phyloP scores from a whole-genome alignment of 2,888 invertebrate genomes.

The Yponomeuta sedellus region DNA sequence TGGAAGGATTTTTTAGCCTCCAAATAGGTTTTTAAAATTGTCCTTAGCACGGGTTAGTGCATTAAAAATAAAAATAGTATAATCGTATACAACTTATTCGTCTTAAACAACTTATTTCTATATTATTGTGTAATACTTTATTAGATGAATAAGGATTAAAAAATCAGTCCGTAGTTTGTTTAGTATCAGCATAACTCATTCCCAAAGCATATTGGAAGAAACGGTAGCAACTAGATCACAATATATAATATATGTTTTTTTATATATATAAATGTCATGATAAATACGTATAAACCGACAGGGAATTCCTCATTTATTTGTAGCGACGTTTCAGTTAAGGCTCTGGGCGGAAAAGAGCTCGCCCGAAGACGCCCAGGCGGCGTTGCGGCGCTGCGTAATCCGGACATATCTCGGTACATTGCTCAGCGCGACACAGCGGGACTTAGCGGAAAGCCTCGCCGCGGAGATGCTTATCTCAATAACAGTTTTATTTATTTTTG shows the following conservation, averaged over 20 bases:
- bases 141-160: too few species aligned
- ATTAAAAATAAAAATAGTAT: too few species aligned
- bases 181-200: too few species aligned
- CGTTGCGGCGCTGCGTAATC: conserved; percentile 59
- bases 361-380: conserved; percentile 35
- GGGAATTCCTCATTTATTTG: conserved; percentile 17
- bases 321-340: conserved; percentile 17
- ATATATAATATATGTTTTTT: not conserved
- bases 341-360: conserved; percentile 39
- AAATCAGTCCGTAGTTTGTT: too few species aligned
- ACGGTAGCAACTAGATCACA: too few species aligned
- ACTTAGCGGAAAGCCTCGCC: conserved; percentile 71
- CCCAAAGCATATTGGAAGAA: too few species aligned
- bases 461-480: conserved; percentile 75
- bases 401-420: conserved; percentile 72
- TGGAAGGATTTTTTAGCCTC: too few species aligned
- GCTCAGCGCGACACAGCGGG: conserved; percentile 72
- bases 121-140: too few species aligned
- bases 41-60: too few species aligned
- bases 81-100: too few species aligned
- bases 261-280: conserved; percentile 1
- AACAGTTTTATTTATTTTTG: conserved; percentile 77
- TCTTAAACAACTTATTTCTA: too few species aligned
- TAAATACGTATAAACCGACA: conserved; percentile 5
- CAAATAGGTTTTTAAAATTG: too few species aligned